A percentile compares a stretch with the other conserved stretches of the same genome.
These are phyloP conservation scores for Helobdella robusta DNA, from an alignment of 2,888 invertebrate genomes.

Conservation along the genomic window DNA sequence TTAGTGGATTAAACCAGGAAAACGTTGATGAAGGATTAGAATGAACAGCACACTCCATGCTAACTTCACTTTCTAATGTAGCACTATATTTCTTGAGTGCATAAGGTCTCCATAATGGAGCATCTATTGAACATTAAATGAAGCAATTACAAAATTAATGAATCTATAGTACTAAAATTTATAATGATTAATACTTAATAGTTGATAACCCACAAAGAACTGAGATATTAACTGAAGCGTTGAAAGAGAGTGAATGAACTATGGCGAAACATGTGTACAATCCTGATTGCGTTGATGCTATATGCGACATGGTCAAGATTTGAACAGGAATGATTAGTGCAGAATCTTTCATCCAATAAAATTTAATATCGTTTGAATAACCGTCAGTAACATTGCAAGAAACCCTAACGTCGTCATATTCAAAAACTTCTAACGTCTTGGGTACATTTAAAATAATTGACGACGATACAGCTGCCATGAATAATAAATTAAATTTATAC, in stretches of 20 bases:
- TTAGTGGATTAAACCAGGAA: not conserved
- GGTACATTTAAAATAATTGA: no score
- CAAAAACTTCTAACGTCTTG: constrained; percentile 4
- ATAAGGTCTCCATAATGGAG: not conserved
- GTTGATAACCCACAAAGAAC: not conserved
- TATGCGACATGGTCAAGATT: not conserved
- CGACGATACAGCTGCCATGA: no score
- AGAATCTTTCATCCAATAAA: constrained; percentile 4
- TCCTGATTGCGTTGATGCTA: not conserved
- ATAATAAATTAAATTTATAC: no score
- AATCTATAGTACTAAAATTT: no score
- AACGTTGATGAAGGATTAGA: constrained; percentile 4
- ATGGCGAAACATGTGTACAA: not conserved
- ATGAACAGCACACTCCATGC: not conserved
- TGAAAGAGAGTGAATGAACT: not conserved
- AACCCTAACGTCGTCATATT: constrained; percentile 2
- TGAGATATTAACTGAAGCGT: not conserved
- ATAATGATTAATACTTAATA: no score
- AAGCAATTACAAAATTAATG: not conserved
- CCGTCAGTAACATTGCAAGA: not conserved
- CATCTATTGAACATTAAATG: not conserved
- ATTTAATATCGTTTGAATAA: not conserved
- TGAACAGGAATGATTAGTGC: not conserved
- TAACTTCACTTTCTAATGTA: not conserved
- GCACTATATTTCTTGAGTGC: constrained; percentile 3